These are phyloP conservation scores for Trididemnum nubilum DNA, from an alignment of 23 tunicate genomes.

Conservation along the genomic window DNA sequence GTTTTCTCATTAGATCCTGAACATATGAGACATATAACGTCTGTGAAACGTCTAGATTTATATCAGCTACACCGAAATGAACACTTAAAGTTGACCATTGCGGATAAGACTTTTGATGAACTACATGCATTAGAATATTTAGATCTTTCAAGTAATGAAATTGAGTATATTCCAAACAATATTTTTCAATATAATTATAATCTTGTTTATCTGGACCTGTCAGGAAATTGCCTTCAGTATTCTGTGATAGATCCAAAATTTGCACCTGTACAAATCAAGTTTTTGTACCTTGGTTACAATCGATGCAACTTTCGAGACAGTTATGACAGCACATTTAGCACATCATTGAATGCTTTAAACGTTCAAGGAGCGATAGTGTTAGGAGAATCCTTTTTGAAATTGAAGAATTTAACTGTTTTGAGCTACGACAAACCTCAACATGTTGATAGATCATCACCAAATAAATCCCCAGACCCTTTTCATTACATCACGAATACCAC, in stretches of 20 bases:
- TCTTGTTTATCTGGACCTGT: neutral
- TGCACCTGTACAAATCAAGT: neutral
- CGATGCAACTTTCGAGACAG: neutral
- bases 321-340: no score
- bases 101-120: neutral
- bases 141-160: slow-evolving; percentile 1
- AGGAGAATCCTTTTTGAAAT: neutral
- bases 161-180: neutral
- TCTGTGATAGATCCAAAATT: neutral
- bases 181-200: neutral
- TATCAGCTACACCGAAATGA: neutral
- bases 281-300: slow-evolving; percentile 3
- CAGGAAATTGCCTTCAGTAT: slow-evolving; percentile 8
- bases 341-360: neutral
- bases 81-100: neutral
- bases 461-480: neutral
- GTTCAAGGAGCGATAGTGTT: neutral
- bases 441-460: neutral
- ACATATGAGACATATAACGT: neutral
- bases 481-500: neutral
- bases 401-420: neutral
- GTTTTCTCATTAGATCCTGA: neutral
- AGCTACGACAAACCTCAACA: neutral
- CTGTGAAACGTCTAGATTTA: neutral
- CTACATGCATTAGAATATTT: neutral